Conservation (phyloP, 2,113 vertebrate genomes). For the Mionectes macconnelli region DNA sequence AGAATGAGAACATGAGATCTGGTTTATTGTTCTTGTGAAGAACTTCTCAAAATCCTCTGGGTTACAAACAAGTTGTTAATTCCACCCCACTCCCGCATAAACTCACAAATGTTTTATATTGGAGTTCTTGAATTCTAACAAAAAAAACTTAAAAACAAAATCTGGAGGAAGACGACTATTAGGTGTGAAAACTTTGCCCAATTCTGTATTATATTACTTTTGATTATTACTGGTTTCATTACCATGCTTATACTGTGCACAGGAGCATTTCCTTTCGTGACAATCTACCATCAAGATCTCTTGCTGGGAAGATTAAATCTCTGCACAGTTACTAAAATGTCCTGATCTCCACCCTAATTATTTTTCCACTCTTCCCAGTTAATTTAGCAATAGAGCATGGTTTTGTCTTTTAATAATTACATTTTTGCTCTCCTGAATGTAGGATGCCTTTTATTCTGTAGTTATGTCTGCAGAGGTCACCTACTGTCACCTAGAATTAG, state of each 20-base stretch:
- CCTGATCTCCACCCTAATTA: background rate
- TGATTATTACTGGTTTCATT: background rate
- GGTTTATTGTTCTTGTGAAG: background rate
- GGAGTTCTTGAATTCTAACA: background rate
- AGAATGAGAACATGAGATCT: background rate
- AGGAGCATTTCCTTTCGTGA: background rate
- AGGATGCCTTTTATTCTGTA: background rate
- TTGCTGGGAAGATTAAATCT: background rate
- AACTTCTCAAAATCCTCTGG: background rate
- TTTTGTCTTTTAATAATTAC: background rate
- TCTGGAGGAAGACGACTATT: background rate
- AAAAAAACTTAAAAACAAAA: background rate
- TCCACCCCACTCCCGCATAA: background rate
- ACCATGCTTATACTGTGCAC: background rate
- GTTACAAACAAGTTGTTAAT: background rate
- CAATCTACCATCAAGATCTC: background rate
- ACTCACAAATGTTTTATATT: background rate
- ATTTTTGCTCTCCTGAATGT: background rate
- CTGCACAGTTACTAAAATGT: background rate
- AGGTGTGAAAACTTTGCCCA: background rate
- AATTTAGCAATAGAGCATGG: background rate
- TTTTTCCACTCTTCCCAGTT: background rate
- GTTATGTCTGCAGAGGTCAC: conserved; percentile 46
- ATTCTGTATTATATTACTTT: background rate
- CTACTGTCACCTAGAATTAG: conserved; percentile 56